phyloP scores from a whole-genome alignment of 2,113 vertebrate genomes.

The Galbula dea region DNA sequence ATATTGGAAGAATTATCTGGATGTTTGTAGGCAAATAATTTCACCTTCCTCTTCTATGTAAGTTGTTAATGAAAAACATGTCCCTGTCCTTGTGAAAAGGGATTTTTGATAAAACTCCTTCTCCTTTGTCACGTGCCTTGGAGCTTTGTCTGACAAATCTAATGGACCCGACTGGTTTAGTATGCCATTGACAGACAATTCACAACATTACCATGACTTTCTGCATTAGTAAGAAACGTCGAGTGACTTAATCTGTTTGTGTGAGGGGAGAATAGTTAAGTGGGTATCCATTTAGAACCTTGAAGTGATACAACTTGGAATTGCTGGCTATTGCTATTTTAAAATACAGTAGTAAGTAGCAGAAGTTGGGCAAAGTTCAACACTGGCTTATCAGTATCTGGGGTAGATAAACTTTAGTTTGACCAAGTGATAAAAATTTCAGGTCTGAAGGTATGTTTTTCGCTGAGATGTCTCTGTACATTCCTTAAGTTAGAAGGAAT shows the following conservation, averaged over 20 bases:
- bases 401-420: background rate
- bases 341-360: background rate
- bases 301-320: background rate
- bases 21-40: background rate
- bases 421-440: background rate
- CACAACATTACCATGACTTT: background rate
- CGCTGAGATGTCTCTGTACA: background rate
- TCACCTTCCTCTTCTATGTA: background rate
- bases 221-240: fast-evolving
- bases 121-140: background rate
- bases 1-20: background rate
- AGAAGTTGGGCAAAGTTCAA: background rate
- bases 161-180: background rate
- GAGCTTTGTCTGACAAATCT: background rate
- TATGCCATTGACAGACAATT: background rate
- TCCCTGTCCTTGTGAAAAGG: background rate
- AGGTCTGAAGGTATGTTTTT: background rate
- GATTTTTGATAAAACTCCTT: background rate
- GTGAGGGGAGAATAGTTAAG: background rate
- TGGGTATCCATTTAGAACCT: background rate
- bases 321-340: background rate
- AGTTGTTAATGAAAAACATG: fast-evolving
- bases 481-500: background rate
- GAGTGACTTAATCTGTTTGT: background rate
- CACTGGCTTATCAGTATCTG: background rate